Conservation (phyloP, 1,140 invertebrate species). For the Lucilia sericata region DNA sequence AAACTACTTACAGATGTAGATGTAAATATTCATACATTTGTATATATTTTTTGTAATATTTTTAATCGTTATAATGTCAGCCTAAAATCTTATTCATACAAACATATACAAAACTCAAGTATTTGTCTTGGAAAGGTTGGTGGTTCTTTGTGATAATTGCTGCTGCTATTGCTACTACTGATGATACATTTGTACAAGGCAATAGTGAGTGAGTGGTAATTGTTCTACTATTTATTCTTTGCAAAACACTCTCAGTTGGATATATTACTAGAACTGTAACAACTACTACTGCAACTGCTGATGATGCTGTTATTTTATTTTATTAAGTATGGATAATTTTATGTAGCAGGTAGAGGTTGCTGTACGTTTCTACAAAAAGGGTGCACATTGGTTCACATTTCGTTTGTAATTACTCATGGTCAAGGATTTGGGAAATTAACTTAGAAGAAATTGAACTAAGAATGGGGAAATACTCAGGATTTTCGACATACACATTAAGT, state of each 20-base stretch:
- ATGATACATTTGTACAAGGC: not conserved
- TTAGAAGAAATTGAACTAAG: too few relatives aligned
- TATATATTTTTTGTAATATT: not conserved
- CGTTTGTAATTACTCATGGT: too few relatives aligned
- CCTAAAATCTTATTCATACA: not conserved
- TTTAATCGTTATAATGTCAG: conserved; percentile 6
- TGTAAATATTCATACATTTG: not conserved
- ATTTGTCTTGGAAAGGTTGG: not conserved
- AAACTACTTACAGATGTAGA: too few relatives aligned
- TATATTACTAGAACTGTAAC: not conserved
- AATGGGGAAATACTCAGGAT: too few relatives aligned
- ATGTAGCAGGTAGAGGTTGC: not conserved
- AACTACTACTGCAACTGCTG: not conserved
- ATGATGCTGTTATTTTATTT: not conserved
- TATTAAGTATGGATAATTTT: not conserved
- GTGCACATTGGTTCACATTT: not conserved
- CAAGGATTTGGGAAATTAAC: too few relatives aligned
- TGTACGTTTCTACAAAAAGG: not conserved
- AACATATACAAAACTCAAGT: not conserved
- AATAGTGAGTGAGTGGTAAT: not conserved
- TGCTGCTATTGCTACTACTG: not conserved
- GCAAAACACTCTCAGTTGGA: not conserved
- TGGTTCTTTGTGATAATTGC: not conserved
- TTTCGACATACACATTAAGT: too few relatives aligned
- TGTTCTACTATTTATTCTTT: not conserved